Evolutionary conservation across 2,888 invertebrate species (phyloP).

Genomic region (Neuroscelio doddi): DNA sequence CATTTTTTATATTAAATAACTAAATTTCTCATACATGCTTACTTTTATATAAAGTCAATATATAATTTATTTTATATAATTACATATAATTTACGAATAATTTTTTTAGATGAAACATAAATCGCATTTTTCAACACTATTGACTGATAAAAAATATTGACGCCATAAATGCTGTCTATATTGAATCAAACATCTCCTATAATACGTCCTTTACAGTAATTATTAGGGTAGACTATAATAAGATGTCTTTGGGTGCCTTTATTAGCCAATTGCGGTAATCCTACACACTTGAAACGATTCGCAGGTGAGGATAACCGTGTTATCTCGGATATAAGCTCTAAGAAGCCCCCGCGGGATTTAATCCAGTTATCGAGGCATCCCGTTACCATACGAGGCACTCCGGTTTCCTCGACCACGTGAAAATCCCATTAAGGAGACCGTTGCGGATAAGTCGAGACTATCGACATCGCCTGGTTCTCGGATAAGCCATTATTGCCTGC

Average conservation of each 20-base stretch:
- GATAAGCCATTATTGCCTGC: conserved; percentile 31
- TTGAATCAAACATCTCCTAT: no score
- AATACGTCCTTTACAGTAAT: no score
- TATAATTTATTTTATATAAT: no score
- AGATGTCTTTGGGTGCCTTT: conserved; percentile 14
- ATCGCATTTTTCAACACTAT: no score
- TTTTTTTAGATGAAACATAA: no score
- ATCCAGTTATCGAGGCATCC: conserved; percentile 47
- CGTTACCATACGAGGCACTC: conserved; percentile 36
- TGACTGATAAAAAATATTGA: no score
- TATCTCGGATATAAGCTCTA: conserved; percentile 42
- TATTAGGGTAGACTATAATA: neutral
- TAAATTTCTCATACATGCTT: no score
- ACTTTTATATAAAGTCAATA: no score
- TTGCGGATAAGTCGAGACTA: conserved; percentile 43
- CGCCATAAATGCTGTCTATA: no score
- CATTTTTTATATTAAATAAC: no score
- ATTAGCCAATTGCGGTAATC: conserved; percentile 20
- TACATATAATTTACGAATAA: no score
- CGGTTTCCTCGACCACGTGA: conserved; percentile 43
- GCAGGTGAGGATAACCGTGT: conserved; percentile 39
- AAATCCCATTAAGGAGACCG: conserved; percentile 49
- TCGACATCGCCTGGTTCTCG: conserved; percentile 32
- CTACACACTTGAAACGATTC: conserved; percentile 19
- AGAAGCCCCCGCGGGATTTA: conserved; percentile 47